Conservation (phyloP, 1,140 invertebrate species). For the Odontomachus brunneus region DNA sequence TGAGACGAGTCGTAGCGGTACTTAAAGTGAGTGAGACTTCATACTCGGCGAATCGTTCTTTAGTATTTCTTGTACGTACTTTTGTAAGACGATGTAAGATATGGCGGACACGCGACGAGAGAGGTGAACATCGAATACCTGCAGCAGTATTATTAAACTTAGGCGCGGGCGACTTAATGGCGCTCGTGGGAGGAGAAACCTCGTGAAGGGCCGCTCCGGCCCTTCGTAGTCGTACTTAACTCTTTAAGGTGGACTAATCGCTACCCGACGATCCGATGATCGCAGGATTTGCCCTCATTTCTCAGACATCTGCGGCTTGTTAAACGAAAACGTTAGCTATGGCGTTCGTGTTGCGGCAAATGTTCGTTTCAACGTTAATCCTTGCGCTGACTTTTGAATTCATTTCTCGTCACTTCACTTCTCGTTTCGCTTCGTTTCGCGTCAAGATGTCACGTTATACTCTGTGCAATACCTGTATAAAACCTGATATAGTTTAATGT, state of each 20-base stretch:
- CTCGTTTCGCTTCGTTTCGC: too few species aligned
- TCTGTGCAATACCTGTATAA: too few species aligned
- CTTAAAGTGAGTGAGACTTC: slow-evolving; percentile 49
- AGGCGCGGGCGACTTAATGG: slow-evolving; percentile 55
- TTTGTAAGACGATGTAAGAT: slow-evolving; percentile 37
- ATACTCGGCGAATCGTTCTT: slow-evolving; percentile 33
- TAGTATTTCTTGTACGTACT: slow-evolving; percentile 34
- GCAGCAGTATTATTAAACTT: slow-evolving; percentile 79
- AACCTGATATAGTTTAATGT: too few species aligned
- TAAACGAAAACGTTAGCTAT: background rate
- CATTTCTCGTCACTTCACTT: background rate
- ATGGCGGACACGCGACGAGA: slow-evolving; percentile 1
- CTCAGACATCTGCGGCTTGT: background rate
- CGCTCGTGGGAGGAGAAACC: slow-evolving; percentile 43
- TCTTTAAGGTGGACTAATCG: slow-evolving; percentile 63
- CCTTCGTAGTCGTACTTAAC: slow-evolving; percentile 65
- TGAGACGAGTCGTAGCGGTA: slow-evolving; percentile 16
- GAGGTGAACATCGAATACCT: slow-evolving; percentile 76
- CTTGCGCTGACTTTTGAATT: background rate
- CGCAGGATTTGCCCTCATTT: slow-evolving; percentile 7
- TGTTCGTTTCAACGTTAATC: background rate
- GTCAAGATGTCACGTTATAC: too few species aligned
- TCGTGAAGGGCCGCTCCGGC: slow-evolving; percentile 54
- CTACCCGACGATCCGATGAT: slow-evolving; percentile 22
- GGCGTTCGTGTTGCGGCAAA: background rate